Percentiles rank a stretch among this genome's conserved stretches.
These are phyloP conservation scores for Bombus superbus DNA, from an alignment of 1,140 invertebrate species.

Conservation along the genomic window DNA sequence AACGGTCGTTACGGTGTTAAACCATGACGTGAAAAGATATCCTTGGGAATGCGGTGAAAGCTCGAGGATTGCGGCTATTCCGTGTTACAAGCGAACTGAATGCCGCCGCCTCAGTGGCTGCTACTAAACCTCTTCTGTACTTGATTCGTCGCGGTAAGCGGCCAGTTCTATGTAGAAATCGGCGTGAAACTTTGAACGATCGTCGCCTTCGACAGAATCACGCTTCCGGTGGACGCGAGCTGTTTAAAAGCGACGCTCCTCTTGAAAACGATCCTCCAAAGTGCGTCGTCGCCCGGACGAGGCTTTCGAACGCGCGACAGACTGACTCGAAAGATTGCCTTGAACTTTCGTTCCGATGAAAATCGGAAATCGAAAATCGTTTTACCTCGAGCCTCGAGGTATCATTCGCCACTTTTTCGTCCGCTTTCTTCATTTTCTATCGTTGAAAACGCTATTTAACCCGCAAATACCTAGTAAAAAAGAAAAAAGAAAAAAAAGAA, in stretches of 20 bases:
- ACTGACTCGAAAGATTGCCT: background rate
- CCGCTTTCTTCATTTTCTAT: background rate
- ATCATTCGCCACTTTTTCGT: background rate
- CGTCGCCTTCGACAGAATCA: conserved; percentile 14
- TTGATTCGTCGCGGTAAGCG: conserved; percentile 46
- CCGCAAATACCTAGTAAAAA: background rate
- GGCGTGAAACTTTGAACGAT: conserved; percentile 54
- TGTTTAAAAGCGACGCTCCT: conserved; percentile 28
- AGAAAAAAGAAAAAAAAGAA: background rate
- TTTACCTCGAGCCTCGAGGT: background rate
- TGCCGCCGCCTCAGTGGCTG: background rate
- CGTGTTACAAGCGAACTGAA: conserved; percentile 7
- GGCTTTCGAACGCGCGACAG: background rate
- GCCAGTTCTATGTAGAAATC: conserved; percentile 54
- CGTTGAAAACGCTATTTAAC: background rate
- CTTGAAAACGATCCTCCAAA: background rate
- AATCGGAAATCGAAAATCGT: background rate
- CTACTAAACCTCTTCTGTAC: conserved; percentile 38
- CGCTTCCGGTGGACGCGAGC: background rate
- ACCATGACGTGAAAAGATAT: conserved; percentile 33
- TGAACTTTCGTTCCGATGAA: background rate
- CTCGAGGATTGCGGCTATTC: background rate
- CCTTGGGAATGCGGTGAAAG: conserved; percentile 3
- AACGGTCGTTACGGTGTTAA: conserved; percentile 3
- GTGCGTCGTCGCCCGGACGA: background rate